Conservation (phyloP, 2,797 vertebrate species). For the Tympanoctomys barrerae region DNA sequence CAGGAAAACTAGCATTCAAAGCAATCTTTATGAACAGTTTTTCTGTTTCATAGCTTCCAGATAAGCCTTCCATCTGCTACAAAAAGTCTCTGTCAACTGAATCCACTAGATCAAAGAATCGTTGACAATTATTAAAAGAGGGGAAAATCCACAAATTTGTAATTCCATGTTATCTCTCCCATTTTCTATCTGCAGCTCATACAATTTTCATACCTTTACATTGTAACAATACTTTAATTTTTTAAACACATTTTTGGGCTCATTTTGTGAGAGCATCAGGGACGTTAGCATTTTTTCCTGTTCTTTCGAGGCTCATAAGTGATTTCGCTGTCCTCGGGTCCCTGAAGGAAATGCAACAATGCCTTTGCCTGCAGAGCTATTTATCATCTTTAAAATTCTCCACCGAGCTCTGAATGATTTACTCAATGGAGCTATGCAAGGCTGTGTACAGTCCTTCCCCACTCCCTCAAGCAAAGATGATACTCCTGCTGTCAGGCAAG, state of each 20-base stretch:
- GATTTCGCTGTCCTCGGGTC: neutral
- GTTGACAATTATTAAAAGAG: constrained; percentile 87
- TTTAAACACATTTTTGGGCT: constrained; percentile 80
- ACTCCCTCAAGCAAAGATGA: constrained; percentile 1
- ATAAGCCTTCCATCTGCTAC: constrained; percentile 87
- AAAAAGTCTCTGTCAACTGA: constrained; percentile 85
- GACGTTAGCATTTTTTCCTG: constrained; percentile 27
- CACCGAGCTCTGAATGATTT: neutral
- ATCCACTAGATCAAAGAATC: constrained; percentile 88
- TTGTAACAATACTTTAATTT: constrained; percentile 84
- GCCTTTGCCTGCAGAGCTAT: constrained; percentile 14
- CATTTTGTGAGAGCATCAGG: constrained; percentile 57
- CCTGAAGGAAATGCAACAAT: constrained; percentile 33
- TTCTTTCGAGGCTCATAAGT: constrained; percentile 67
- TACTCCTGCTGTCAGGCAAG: neutral
- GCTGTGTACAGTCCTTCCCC: constrained; percentile 7
- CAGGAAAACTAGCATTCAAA: constrained; percentile 86
- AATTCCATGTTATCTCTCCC: constrained; percentile 84
- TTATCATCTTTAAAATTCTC: constrained; percentile 60
- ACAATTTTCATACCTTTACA: constrained; percentile 87
- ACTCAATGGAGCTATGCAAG: constrained; percentile 34
- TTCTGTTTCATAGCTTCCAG: constrained; percentile 87
- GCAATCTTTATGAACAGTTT: constrained; percentile 84
- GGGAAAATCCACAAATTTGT: constrained; percentile 84
- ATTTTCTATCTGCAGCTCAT: constrained; percentile 86